Evolutionary conservation across 2,888 invertebrate species (phyloP).

Genomic region (Notodonta dromedarius): DNA sequence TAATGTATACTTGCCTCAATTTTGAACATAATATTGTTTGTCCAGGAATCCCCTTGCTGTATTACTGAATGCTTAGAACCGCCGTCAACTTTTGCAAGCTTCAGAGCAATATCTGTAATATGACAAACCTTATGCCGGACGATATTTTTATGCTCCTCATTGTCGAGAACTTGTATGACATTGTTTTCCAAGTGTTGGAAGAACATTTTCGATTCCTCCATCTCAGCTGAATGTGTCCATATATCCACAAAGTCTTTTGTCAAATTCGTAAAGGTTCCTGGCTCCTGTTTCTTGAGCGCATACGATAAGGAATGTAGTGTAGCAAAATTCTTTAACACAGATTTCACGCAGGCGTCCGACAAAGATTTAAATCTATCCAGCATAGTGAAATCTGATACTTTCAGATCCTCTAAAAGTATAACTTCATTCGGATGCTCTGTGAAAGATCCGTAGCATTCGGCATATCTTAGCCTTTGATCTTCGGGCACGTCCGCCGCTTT

Average conservation of each 20-base stretch:
- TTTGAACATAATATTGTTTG: constrained; percentile 56
- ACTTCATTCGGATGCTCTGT: constrained; percentile 49
- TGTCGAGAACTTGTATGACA: constrained; percentile 30
- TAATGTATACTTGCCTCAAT: constrained; percentile 37
- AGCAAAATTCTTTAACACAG: constrained; percentile 52
- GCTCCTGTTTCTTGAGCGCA: constrained; percentile 49
- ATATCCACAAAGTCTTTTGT: constrained; percentile 35
- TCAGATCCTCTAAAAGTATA: constrained; percentile 57
- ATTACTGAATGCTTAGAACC: constrained; percentile 46
- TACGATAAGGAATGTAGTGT: constrained; percentile 57
- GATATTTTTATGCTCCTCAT: constrained; percentile 35
- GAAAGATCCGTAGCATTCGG: constrained; percentile 50
- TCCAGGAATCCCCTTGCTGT: constrained; percentile 60
- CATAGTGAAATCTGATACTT: constrained; percentile 42
- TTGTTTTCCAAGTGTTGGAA: constrained; percentile 28
- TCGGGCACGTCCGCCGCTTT: constrained; percentile 42
- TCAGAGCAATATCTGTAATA: constrained; percentile 7
- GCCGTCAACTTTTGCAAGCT: constrained; percentile 27
- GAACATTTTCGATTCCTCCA: constrained; percentile 7
- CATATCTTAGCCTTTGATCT: constrained; percentile 43
- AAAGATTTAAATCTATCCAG: constrained; percentile 49
- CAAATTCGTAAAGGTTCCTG: constrained; percentile 35
- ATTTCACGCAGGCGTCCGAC: constrained; percentile 41
- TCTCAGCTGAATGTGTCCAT: constrained; percentile 11
- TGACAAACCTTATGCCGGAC: constrained; percentile 30